phyloP scores from a whole-genome alignment of 2,888 invertebrate genomes.

The Teinopalpus imperialis region DNA sequence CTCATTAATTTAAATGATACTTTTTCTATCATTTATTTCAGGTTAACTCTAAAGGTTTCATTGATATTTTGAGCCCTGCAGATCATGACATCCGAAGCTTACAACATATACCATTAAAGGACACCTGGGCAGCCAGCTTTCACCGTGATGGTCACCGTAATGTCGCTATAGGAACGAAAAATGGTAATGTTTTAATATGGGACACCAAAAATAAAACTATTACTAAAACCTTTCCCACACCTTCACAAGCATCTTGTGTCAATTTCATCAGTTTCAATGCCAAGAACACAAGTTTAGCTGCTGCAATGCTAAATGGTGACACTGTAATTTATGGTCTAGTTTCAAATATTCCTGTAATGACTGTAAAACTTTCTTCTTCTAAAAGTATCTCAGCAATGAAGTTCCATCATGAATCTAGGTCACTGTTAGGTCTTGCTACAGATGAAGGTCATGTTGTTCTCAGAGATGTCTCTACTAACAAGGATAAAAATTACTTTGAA shows the following conservation, averaged over 20 bases:
- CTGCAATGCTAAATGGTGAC: constrained; percentile 73
- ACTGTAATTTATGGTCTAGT: constrained; percentile 74
- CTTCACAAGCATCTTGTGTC: constrained; percentile 60
- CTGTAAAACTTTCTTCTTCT: constrained; percentile 63
- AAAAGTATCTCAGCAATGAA: constrained; percentile 73
- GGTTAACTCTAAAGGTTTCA: constrained; percentile 70
- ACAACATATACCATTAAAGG: constrained; percentile 70
- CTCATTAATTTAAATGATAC: too few relatives aligned
- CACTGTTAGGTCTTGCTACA: constrained; percentile 71
- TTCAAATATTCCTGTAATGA: constrained; percentile 70
- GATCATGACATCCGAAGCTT: constrained; percentile 69
- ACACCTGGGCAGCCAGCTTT: constrained; percentile 73
- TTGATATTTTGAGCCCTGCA: constrained; percentile 67
- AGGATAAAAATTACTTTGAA: constrained; percentile 70
- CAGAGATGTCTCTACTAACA: constrained; percentile 68
- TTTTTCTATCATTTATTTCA: too few relatives aligned
- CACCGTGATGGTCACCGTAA: constrained; percentile 72
- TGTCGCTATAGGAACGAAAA: constrained; percentile 69
- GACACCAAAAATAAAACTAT: constrained; percentile 72
- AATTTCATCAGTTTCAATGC: constrained; percentile 71
- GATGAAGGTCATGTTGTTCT: constrained; percentile 74
- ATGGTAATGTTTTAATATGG: constrained; percentile 75
- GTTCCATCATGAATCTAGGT: constrained; percentile 72
- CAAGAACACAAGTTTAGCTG: constrained; percentile 73
- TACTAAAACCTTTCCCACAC: constrained; percentile 69